A percentile compares a stretch with the other conserved stretches of the same genome.
Evolutionary conservation across 2,113 vertebrate species (phyloP).

Genomic region (Caracal caracal): DNA sequence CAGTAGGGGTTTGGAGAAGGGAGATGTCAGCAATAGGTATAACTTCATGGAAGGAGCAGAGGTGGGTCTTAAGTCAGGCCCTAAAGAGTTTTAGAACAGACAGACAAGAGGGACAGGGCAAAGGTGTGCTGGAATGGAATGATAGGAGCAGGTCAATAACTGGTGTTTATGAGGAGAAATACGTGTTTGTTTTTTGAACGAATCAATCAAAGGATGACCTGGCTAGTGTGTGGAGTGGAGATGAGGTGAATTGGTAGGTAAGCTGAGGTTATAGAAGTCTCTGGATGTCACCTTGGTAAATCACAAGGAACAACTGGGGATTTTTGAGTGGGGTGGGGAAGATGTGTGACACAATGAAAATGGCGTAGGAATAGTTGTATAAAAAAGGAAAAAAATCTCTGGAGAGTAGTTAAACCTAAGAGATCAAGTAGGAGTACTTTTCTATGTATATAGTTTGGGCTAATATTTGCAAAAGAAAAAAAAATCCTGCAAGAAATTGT

Average conservation of each 20-base stretch:
- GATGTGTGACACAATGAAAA: not conserved
- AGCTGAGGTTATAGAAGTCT: not conserved
- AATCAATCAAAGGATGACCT: not conserved
- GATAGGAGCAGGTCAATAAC: not conserved
- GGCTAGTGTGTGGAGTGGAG: not conserved
- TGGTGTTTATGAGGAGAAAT: not conserved
- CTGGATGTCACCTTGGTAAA: not conserved
- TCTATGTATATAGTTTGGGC: not conserved
- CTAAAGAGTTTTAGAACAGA: not conserved
- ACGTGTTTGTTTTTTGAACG: not conserved
- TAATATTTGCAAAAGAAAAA: not conserved
- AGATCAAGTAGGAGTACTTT: not conserved
- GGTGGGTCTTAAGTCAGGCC: not conserved
- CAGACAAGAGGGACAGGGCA: not conserved
- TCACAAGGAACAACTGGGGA: not conserved
- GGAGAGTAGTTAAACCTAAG: not conserved
- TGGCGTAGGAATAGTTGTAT: not conserved
- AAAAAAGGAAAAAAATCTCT: not conserved
- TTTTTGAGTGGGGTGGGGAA: not conserved
- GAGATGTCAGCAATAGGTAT: not conserved
- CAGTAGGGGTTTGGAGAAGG: not conserved
- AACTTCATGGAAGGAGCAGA: not conserved
- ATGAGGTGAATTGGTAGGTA: not conserved
- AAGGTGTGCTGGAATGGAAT: not conserved
- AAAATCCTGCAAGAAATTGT: not conserved